Conservation (phyloP, 2,797 vertebrate genomes). For the Sebastes goodei region DNA sequence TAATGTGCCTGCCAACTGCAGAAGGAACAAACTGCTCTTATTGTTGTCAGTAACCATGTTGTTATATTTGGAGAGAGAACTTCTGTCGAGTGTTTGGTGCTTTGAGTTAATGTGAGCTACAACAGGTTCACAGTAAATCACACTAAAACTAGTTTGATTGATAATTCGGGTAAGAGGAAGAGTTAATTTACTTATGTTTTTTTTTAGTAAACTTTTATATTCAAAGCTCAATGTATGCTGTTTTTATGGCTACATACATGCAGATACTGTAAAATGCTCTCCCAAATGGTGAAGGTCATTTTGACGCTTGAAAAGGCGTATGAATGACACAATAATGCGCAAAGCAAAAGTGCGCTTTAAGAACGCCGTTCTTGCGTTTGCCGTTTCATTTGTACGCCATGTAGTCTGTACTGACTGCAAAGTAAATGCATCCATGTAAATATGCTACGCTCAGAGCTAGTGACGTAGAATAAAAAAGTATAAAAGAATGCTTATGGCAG, state of each 20-base stretch:
- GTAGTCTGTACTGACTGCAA: too few relatives aligned
- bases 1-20: neutral
- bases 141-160: neutral
- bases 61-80: neutral
- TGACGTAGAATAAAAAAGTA: too few relatives aligned
- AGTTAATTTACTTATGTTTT: neutral
- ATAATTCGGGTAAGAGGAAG: rapidly evolving
- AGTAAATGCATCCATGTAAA: too few relatives aligned
- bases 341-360: rapidly evolving
- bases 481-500: rapidly evolving
- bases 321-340: too few relatives aligned
- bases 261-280: neutral
- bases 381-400: too few relatives aligned
- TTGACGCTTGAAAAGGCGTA: too few relatives aligned
- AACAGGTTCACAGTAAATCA: neutral
- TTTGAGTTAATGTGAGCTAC: neutral
- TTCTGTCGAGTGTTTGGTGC: neutral
- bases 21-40: neutral
- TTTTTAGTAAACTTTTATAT: neutral
- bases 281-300: too few relatives aligned
- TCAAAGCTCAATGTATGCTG: neutral
- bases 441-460: too few relatives aligned
- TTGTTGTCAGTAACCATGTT: neutral
- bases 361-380: too few relatives aligned
- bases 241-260: neutral